Conservation (phyloP, 1,140 invertebrate genomes). For the Whitmania pigra region DNA sequence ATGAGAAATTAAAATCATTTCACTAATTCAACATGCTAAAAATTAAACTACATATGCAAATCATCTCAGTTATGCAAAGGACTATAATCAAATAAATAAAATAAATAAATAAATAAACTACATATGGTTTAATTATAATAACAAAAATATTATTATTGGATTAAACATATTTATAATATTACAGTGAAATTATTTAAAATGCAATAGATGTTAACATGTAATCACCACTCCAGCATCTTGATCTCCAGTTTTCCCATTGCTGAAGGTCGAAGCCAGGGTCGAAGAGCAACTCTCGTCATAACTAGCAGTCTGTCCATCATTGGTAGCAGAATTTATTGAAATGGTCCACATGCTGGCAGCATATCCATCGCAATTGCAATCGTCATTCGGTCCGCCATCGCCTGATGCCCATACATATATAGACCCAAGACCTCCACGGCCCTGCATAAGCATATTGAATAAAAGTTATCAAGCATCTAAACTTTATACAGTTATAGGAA, state of each 20-base stretch:
- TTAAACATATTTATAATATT: slow-evolving; percentile 6
- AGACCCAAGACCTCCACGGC: slow-evolving; percentile 63
- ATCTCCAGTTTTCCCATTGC: slow-evolving; percentile 76
- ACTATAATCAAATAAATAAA: too few species aligned
- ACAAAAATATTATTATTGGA: neutral
- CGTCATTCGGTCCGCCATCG: slow-evolving; percentile 67
- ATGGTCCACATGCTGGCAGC: slow-evolving; percentile 72
- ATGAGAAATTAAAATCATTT: too few species aligned
- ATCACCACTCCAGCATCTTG: slow-evolving; percentile 91
- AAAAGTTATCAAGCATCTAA: slow-evolving; percentile 55
- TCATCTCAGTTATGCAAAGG: too few species aligned
- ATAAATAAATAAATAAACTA: too few species aligned
- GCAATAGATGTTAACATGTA: slow-evolving; percentile 12
- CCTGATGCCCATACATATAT: slow-evolving; percentile 87
- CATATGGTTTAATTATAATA: too few species aligned
- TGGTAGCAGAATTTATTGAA: slow-evolving; percentile 73
- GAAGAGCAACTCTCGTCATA: slow-evolving; percentile 36
- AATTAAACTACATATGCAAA: too few species aligned
- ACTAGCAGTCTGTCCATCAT: slow-evolving; percentile 67
- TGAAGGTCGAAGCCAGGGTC: slow-evolving; percentile 90
- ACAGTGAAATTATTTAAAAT: neutral
- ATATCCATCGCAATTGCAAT: slow-evolving; percentile 85
- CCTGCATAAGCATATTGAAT: slow-evolving; percentile 46
- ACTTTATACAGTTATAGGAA: too few species aligned
- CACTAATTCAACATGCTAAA: too few species aligned